Evolutionary conservation across 2,113 vertebrate species (phyloP).

Genomic region (Thalassarche chlororhynchos): DNA sequence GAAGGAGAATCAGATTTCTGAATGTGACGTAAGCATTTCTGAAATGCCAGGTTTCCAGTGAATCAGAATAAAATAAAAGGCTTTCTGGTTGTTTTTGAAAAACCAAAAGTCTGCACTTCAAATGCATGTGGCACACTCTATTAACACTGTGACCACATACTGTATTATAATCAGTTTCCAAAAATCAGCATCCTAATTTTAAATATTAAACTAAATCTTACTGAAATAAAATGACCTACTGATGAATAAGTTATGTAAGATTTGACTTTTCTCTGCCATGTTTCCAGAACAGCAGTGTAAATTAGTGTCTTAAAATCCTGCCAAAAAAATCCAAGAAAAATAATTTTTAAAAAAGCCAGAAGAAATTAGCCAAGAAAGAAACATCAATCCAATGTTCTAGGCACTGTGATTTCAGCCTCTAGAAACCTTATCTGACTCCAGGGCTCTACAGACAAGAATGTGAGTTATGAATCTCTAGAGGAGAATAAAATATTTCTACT

Average conservation of each 20-base stretch:
- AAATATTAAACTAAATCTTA: background rate
- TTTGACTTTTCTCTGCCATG: background rate
- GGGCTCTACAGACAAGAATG: background rate
- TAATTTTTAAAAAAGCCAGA: background rate
- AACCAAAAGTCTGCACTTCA: background rate
- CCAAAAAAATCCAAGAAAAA: background rate
- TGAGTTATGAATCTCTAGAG: conserved; percentile 13
- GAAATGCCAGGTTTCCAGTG: background rate
- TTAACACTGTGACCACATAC: background rate
- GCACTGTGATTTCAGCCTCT: background rate
- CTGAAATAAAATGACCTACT: background rate
- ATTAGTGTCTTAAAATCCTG: background rate
- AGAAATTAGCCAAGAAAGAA: background rate
- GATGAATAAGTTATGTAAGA: background rate
- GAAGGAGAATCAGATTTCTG: background rate
- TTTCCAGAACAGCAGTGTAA: background rate
- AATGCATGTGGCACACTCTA: background rate
- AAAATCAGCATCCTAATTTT: background rate
- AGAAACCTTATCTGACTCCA: background rate
- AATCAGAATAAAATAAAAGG: background rate
- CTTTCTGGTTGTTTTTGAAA: background rate
- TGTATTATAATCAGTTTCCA: background rate
- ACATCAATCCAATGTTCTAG: background rate
- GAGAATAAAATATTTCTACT: conserved; percentile 15
- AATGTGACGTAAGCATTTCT: background rate